Evolutionary conservation across 2,797 vertebrate genomes (phyloP).

Genomic region (Coregonus ussuriensis): DNA sequence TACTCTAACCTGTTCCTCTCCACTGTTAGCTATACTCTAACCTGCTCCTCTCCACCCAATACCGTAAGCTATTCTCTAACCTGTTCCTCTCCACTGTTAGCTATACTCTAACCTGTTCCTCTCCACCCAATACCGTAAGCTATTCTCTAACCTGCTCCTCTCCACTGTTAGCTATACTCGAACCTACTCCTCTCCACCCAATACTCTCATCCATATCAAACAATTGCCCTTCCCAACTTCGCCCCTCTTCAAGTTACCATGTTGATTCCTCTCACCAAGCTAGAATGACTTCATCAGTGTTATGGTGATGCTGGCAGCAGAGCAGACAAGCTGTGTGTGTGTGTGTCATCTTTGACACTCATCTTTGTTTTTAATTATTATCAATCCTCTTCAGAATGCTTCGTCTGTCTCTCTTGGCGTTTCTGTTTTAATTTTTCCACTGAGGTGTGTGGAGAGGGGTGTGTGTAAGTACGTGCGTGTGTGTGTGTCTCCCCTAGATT

Average conservation of each 20-base stretch:
- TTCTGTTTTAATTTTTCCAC: conserved; percentile 33
- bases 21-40: too few species aligned
- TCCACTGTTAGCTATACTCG: too few species aligned
- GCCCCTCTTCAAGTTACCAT: conserved; percentile 18
- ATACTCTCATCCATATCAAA: background rate
- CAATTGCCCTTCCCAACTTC: background rate
- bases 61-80: too few species aligned
- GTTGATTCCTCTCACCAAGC: conserved; percentile 44
- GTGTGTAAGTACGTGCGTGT: conserved; percentile 3
- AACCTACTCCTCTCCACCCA: too few species aligned
- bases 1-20: too few species aligned
- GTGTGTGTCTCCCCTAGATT: conserved; percentile 49
- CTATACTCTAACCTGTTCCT: too few species aligned
- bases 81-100: too few species aligned
- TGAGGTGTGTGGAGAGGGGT: conserved; percentile 9
- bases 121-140: too few species aligned
- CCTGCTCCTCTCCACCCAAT: too few species aligned
- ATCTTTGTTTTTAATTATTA: conserved; percentile 58
- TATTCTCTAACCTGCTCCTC: too few species aligned
- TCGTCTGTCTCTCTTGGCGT: conserved; percentile 35
- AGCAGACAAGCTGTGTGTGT: background rate
- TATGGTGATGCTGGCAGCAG: conserved; percentile 22
- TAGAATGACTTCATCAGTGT: conserved; percentile 52
- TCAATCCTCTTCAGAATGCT: conserved; percentile 41
- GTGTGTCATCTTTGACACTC: conserved; percentile 55